phyloP scores from a whole-genome alignment of 2,888 invertebrate species.

The Neuroscelio doddi region DNA sequence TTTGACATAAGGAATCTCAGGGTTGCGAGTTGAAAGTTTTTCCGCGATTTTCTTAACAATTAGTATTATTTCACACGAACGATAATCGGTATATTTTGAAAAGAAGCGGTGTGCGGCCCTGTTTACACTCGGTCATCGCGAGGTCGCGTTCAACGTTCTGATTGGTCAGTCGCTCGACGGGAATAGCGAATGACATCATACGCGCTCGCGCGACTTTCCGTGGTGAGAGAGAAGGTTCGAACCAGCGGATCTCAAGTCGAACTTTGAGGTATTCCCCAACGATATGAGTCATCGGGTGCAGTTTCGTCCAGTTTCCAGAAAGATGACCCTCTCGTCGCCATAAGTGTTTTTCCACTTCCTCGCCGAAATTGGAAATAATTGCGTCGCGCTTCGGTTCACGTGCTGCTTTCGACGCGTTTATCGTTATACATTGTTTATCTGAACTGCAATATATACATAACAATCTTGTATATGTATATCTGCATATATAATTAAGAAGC shows the following conservation, averaged over 20 bases:
- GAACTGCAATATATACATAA: too few relatives aligned
- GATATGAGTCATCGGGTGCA: slow-evolving; percentile 67
- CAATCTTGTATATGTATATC: too few relatives aligned
- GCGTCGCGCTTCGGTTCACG: too few relatives aligned
- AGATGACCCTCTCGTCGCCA: slow-evolving; percentile 46
- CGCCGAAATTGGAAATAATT: neutral
- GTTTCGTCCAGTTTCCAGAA: slow-evolving; percentile 62
- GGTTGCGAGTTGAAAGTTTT: too few relatives aligned
- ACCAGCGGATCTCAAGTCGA: neutral
- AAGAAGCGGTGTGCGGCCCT: neutral
- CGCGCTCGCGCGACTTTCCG: neutral
- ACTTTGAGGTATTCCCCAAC: slow-evolving; percentile 68
- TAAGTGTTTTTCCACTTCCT: slow-evolving; percentile 26
- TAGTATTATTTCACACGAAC: too few relatives aligned
- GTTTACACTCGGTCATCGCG: slow-evolving; percentile 1
- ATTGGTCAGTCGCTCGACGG: neutral
- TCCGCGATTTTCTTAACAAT: too few relatives aligned
- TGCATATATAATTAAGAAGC: neutral
- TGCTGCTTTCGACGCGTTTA: too few relatives aligned
- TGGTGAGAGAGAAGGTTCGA: neutral
- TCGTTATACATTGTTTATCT: too few relatives aligned
- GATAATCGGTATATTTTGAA: neutral
- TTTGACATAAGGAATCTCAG: too few relatives aligned
- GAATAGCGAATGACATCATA: slow-evolving; percentile 5
- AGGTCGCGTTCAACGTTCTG: neutral